Conservation (phyloP, 2,888 invertebrate species). For the Hybos culiciformis region DNA sequence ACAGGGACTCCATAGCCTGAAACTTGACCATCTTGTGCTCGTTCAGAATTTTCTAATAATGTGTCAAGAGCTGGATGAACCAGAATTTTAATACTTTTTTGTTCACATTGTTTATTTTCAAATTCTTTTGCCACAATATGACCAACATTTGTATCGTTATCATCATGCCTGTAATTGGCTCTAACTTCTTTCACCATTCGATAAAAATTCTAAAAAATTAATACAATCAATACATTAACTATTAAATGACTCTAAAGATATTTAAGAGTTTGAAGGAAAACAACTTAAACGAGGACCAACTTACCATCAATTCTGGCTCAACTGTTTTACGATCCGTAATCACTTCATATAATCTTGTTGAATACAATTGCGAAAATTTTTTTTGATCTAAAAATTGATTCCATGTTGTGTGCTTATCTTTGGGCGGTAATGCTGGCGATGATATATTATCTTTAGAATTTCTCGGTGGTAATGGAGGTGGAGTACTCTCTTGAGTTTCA, state of each 20-base stretch:
- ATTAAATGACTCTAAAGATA: no score
- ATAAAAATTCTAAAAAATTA: no score
- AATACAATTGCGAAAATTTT: conserved; percentile 37
- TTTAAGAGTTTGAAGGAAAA: no score
- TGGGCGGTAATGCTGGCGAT: not conserved
- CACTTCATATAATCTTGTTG: conserved; percentile 52
- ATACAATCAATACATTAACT: no score
- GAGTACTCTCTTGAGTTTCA: conserved; percentile 21
- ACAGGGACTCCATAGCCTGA: conserved; percentile 48
- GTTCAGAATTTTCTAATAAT: conserved; percentile 34
- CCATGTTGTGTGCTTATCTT: conserved; percentile 13
- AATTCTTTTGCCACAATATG: conserved; percentile 79
- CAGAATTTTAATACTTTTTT: conserved; percentile 79
- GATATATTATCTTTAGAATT: conserved; percentile 26
- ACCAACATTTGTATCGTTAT: conserved; percentile 71
- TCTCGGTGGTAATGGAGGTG: conserved; percentile 48
- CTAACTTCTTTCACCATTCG: conserved; percentile 67
- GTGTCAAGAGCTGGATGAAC: conserved; percentile 47
- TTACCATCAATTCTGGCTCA: conserved; percentile 65
- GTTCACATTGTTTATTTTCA: conserved; percentile 60
- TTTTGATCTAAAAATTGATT: conserved; percentile 25
- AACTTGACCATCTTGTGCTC: conserved; percentile 23
- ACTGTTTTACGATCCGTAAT: conserved; percentile 52
- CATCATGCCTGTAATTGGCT: conserved; percentile 59
- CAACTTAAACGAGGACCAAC: no score